Percentiles rank a stretch among this genome's conserved stretches.
These are phyloP conservation scores for Dromiciops gliroides DNA, from an alignment of 2,113 vertebrate genomes.

Conservation along the genomic window DNA sequence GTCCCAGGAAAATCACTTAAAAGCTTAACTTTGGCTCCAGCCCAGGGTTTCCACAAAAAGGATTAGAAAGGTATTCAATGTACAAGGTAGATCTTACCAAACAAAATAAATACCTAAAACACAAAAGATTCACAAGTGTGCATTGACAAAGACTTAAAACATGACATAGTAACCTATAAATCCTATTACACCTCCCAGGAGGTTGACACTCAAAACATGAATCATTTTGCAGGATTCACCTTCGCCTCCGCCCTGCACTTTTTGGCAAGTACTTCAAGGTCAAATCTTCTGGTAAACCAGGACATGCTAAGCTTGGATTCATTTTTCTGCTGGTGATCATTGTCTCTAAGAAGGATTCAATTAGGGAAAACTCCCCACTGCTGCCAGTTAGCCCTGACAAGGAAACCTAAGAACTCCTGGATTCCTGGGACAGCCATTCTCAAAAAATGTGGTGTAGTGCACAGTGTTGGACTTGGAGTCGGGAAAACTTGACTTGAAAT, in stretches of 20 bases:
- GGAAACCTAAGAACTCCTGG: background rate
- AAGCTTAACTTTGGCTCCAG: background rate
- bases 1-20: background rate
- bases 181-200: background rate
- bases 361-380: background rate
- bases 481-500: background rate
- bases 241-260: background rate
- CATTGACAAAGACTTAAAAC: background rate
- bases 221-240: background rate
- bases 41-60: background rate
- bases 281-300: background rate
- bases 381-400: background rate
- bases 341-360: background rate
- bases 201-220: background rate
- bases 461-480: background rate
- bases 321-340: background rate
- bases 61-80: background rate
- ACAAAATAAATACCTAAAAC: background rate
- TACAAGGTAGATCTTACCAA: background rate
- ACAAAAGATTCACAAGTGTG: background rate
- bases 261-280: background rate
- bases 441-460: background rate
- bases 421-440: background rate
- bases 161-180: background rate
- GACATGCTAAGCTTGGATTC: background rate